Conservation (phyloP, 2,888 invertebrate species). For the Melieria omissa region DNA sequence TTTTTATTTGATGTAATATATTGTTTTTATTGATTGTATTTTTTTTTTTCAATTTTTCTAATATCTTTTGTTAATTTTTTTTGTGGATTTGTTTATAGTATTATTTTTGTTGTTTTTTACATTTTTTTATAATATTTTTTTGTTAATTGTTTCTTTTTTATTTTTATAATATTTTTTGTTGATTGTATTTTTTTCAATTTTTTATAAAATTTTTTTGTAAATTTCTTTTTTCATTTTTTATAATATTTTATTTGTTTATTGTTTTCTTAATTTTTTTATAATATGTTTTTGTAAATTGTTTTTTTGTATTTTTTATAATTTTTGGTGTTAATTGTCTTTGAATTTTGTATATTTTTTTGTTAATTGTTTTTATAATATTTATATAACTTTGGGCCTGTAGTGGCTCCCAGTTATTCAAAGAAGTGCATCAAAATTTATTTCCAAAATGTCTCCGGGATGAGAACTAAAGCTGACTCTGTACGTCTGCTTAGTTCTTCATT, state of each 20-base stretch:
- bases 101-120: neutral
- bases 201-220: neutral
- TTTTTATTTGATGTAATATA: neutral
- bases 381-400: too few species aligned
- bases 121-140: neutral
- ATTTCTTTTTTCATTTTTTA: neutral
- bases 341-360: too few species aligned
- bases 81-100: neutral
- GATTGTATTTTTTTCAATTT: neutral
- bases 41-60: conserved; percentile 1
- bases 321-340: too few species aligned
- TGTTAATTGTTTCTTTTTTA: neutral
- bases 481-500: too few species aligned
- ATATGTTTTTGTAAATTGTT: too few species aligned
- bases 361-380: too few species aligned
- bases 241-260: neutral
- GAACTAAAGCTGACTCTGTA: too few species aligned
- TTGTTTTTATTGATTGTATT: neutral
- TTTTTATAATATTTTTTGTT: neutral
- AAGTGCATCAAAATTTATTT: too few species aligned
- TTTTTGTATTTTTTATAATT: too few species aligned
- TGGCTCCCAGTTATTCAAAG: too few species aligned
- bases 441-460: too few species aligned
- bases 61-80: neutral
- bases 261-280: too few species aligned